Evolutionary conservation across 2,797 vertebrate genomes (phyloP).

Genomic region (Perodicticus potto): DNA sequence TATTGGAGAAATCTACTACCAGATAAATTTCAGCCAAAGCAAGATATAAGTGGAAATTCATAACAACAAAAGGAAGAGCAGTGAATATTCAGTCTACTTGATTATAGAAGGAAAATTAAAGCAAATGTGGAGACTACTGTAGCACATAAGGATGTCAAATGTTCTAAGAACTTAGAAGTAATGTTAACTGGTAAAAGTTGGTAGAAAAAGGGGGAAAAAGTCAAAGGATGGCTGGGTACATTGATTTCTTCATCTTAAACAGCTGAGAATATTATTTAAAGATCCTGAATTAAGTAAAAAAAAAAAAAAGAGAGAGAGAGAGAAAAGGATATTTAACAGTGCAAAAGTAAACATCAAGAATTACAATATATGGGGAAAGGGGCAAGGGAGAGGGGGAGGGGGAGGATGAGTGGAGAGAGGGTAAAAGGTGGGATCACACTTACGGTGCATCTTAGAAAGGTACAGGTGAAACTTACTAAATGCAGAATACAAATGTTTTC

Average conservation of each 20-base stretch:
- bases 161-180: background rate
- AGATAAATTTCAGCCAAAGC: background rate
- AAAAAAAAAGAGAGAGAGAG: background rate
- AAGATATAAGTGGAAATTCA: background rate
- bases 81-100: background rate
- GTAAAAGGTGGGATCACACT: too few relatives aligned
- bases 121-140: accelerated
- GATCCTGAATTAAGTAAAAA: background rate
- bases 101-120: background rate
- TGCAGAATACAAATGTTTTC: too few relatives aligned
- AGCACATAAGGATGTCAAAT: background rate
- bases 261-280: background rate
- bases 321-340: background rate
- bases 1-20: background rate
- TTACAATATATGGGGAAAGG: too few relatives aligned
- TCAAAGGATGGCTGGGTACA: background rate
- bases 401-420: too few relatives aligned
- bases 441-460: too few relatives aligned
- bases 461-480: too few relatives aligned
- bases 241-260: background rate
- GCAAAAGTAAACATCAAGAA: background rate
- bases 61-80: too few relatives aligned
- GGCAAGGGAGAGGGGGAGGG: too few relatives aligned
- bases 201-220: background rate
- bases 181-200: background rate